Conservation (phyloP, 2,113 vertebrate species). For the Furnarius figulus region DNA sequence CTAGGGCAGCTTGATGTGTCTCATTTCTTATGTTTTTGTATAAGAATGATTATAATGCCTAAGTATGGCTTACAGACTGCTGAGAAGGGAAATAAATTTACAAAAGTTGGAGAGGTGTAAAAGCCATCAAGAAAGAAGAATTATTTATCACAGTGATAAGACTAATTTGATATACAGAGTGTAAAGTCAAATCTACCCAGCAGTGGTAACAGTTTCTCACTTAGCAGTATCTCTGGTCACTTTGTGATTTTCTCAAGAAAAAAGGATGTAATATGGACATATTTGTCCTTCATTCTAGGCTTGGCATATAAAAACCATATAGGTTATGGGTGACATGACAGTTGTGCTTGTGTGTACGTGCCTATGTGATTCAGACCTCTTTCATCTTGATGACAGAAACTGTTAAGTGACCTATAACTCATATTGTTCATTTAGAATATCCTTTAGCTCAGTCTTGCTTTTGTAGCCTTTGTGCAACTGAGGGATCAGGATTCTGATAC, state of each 20-base stretch:
- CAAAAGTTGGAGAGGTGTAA: conserved; percentile 11
- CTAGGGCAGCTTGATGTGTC: conserved; percentile 3
- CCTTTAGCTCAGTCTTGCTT: background rate
- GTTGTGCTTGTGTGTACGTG: background rate
- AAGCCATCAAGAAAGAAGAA: background rate
- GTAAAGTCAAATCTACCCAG: background rate
- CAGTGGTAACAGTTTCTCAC: background rate
- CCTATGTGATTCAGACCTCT: background rate
- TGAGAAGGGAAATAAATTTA: background rate
- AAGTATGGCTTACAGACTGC: background rate
- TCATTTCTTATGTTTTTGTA: conserved; percentile 27
- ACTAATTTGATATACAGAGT: background rate
- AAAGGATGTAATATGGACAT: background rate
- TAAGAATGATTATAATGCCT: conserved; percentile 23
- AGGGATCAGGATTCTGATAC: background rate
- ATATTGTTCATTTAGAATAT: conserved; percentile 28
- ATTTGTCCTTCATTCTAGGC: conserved; percentile 24
- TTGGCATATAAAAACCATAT: background rate
- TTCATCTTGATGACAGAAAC: conserved; percentile 16
- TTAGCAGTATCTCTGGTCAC: background rate
- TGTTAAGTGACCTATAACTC: conserved; percentile 36
- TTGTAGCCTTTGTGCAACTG: background rate
- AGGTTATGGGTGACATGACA: background rate
- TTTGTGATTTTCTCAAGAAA: background rate
- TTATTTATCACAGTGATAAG: background rate